Conservation (phyloP, 2,888 invertebrate species). For the Abrostola tripartita region DNA sequence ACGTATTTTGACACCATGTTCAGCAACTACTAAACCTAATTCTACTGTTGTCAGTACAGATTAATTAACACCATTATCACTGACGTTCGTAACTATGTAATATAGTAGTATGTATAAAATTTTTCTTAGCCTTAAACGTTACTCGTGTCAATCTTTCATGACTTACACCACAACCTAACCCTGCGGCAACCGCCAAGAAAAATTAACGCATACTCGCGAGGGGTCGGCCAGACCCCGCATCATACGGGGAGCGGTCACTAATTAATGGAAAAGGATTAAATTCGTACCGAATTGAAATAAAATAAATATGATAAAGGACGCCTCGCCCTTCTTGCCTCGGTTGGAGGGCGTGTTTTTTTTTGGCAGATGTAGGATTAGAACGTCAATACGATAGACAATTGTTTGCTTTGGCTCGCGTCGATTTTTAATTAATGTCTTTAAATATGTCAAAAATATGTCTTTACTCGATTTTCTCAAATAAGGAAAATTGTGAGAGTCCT, state of each 20-base stretch:
- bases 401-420: slow-evolving; percentile 60
- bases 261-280: slow-evolving; percentile 89
- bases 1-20: not conserved
- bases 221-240: slow-evolving; percentile 76
- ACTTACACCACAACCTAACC: slow-evolving; percentile 64
- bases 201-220: slow-evolving; percentile 79
- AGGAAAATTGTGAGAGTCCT: not conserved
- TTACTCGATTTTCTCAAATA: not conserved
- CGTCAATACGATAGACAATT: slow-evolving; percentile 70
- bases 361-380: slow-evolving; percentile 60
- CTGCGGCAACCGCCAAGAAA: slow-evolving; percentile 78
- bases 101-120: not conserved
- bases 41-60: not conserved
- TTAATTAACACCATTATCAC: not conserved
- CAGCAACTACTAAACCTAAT: not conserved
- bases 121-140: not conserved
- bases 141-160: slow-evolving; percentile 35
- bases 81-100: not conserved
- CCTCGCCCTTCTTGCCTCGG: slow-evolving; percentile 68
- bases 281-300: slow-evolving; percentile 87
- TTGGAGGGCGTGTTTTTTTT: slow-evolving; percentile 53
- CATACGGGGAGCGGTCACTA: slow-evolving; percentile 83
- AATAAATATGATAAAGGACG: slow-evolving; percentile 87
- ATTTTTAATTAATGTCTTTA: slow-evolving; percentile 31
- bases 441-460: no score